These are phyloP conservation scores for Nipponacmea schrenckii DNA, from an alignment of 2,888 invertebrate species.

Conservation along the genomic window DNA sequence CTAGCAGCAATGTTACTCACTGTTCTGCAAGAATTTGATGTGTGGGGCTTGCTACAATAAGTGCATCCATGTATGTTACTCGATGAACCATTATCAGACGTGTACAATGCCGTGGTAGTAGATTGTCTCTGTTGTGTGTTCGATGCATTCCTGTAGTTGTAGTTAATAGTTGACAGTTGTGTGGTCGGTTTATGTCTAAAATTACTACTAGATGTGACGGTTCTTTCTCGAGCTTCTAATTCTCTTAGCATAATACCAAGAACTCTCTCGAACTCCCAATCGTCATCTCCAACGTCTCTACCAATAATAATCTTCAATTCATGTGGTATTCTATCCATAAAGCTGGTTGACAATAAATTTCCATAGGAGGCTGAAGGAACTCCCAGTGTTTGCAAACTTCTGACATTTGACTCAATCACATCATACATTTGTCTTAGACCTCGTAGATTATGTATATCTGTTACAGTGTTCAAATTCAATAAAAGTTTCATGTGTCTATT, in stretches of 20 bases:
- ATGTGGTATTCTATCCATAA: neutral
- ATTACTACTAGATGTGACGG: neutral
- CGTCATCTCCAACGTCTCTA: neutral
- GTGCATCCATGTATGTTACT: no score
- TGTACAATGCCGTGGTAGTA: no score
- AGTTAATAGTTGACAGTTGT: no score
- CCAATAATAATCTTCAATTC: conserved; percentile 5
- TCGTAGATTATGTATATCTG: no score
- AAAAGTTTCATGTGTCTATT: no score
- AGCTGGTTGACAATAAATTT: neutral
- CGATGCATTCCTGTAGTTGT: no score
- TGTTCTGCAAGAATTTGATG: neutral
- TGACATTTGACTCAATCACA: neutral
- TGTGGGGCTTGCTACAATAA: neutral
- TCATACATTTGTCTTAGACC: no score
- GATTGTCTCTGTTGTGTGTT: no score
- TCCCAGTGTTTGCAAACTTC: neutral
- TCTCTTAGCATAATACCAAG: neutral
- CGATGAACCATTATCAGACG: no score
- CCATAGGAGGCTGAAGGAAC: neutral
- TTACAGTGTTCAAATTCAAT: no score
- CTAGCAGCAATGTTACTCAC: neutral
- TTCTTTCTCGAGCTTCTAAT: conserved; percentile 2
- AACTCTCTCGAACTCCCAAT: neutral
- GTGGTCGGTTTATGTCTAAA: no score